Evolutionary conservation across 2,888 invertebrate genomes (phyloP).

Genomic region (Campaea margaritaria): DNA sequence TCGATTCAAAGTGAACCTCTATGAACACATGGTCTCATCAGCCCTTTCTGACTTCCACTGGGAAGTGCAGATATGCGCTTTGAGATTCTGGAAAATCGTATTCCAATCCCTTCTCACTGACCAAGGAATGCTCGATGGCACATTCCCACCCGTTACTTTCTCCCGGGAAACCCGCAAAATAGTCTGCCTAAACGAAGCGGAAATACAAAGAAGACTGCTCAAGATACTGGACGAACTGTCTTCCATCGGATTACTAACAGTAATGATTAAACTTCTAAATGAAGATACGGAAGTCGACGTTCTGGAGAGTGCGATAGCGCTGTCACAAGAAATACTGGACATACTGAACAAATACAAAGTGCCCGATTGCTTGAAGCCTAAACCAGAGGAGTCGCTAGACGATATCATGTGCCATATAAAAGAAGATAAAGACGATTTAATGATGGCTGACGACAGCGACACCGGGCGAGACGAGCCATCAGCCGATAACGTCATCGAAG

Average conservation of each 20-base stretch:
- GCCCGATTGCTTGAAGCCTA: conserved; percentile 57
- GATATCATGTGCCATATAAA: conserved; percentile 59
- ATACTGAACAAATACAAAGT: conserved; percentile 86
- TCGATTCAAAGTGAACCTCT: conserved; percentile 82
- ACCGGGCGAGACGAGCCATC: conserved; percentile 29
- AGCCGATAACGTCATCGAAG: conserved; percentile 86
- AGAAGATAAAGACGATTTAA: conserved; percentile 49
- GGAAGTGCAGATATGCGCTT: conserved; percentile 91
- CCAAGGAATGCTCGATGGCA: conserved; percentile 94
- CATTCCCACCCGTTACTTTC: conserved; percentile 91
- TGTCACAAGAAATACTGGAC: conserved; percentile 81
- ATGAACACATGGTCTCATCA: conserved; percentile 87
- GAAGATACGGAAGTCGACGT: conserved; percentile 91
- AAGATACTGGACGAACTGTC: conserved; percentile 89
- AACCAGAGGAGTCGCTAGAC: conserved; percentile 54
- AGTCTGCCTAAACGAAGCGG: conserved; percentile 88
- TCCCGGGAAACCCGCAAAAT: conserved; percentile 92
- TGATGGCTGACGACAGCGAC: conserved; percentile 45
- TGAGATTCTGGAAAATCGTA: conserved; percentile 90
- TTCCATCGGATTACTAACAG: conserved; percentile 88
- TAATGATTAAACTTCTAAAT: conserved; percentile 87
- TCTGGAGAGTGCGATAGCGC: conserved; percentile 84
- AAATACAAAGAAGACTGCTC: conserved; percentile 87
- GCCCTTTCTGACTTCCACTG: conserved; percentile 91
- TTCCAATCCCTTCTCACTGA: conserved; percentile 87